Evolutionary conservation across 2,888 invertebrate genomes (phyloP).

Genomic region (Sinhomidia bicolor): DNA sequence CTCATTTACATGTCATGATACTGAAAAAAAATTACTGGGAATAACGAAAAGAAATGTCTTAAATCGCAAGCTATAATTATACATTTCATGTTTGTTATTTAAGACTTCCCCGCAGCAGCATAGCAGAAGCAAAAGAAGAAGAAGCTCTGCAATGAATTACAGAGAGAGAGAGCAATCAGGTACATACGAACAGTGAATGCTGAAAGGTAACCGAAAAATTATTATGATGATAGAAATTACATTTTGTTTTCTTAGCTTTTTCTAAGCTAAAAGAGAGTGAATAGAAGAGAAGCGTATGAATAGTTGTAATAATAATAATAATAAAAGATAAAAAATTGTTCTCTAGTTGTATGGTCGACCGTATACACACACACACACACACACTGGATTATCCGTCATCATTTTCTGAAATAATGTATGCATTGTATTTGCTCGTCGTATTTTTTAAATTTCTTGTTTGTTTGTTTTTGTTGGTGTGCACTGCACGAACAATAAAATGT

Average conservation of each 20-base stretch:
- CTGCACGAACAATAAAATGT: neutral
- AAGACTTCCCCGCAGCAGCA: slow-evolving; percentile 59
- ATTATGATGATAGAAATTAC: slow-evolving; percentile 18
- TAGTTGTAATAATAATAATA: slow-evolving; percentile 22
- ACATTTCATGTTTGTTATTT: slow-evolving; percentile 67
- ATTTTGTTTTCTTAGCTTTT: neutral
- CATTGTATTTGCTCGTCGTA: slow-evolving; percentile 46
- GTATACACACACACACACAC: neutral
- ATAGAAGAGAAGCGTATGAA: neutral
- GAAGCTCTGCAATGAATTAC: too few species aligned
- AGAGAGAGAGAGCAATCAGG: neutral
- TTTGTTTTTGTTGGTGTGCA: slow-evolving; percentile 25
- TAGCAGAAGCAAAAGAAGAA: neutral
- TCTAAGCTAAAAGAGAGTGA: neutral
- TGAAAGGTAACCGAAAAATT: slow-evolving; percentile 11
- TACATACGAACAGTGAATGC: neutral
- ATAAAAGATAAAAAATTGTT: slow-evolving; percentile 38
- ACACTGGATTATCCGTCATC: neutral
- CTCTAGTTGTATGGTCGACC: neutral
- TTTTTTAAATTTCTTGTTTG: slow-evolving; percentile 46
- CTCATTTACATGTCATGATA: slow-evolving; percentile 50
- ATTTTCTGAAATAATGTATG: slow-evolving; percentile 29
- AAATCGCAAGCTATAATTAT: slow-evolving; percentile 70
- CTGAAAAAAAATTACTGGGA: slow-evolving; percentile 44
- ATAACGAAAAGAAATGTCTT: slow-evolving; percentile 38